A percentile compares a stretch with the other conserved stretches of the same genome.
phyloP scores from a whole-genome alignment of 2,113 vertebrate genomes.

The Pedetes capensis region DNA sequence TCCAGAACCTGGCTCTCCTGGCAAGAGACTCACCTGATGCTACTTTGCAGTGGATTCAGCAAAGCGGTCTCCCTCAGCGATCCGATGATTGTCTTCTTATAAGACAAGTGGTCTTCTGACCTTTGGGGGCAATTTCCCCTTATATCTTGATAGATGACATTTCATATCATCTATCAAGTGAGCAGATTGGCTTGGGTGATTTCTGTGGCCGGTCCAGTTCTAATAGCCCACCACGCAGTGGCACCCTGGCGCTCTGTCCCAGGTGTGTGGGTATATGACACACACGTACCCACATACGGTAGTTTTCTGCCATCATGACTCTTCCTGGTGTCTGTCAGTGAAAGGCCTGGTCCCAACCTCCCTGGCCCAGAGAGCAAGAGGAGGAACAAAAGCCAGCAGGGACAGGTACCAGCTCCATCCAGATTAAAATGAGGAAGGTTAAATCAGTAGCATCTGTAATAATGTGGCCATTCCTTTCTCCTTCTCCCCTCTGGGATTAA shows the following conservation, averaged over 20 bases:
- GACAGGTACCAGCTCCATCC: not conserved
- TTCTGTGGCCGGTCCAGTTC: not conserved
- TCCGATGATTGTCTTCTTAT: not conserved
- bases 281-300: accelerated
- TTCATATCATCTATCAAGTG: not conserved
- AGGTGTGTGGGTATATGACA: no score
- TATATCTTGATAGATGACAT: no score
- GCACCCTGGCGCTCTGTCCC: not conserved
- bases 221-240: not conserved
- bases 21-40: not conserved
- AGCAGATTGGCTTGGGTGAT: not conserved
- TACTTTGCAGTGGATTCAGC: not conserved
- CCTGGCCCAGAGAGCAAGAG: not conserved
- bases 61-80: not conserved
- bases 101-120: not conserved
- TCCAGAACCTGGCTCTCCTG: not conserved
- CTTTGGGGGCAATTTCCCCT: not conserved
- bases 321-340: not conserved
- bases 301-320: not conserved
- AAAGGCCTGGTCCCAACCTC: not conserved
- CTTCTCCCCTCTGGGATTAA: slow-evolving; percentile 68
- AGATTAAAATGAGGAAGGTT: slow-evolving; percentile 43
- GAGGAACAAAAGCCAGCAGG: not conserved
- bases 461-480: slow-evolving; percentile 65
- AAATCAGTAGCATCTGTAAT: slow-evolving; percentile 77